Base-by-base conservation (phyloP, 2,113 vertebrate species). In the Microtus montanus region DNA sequence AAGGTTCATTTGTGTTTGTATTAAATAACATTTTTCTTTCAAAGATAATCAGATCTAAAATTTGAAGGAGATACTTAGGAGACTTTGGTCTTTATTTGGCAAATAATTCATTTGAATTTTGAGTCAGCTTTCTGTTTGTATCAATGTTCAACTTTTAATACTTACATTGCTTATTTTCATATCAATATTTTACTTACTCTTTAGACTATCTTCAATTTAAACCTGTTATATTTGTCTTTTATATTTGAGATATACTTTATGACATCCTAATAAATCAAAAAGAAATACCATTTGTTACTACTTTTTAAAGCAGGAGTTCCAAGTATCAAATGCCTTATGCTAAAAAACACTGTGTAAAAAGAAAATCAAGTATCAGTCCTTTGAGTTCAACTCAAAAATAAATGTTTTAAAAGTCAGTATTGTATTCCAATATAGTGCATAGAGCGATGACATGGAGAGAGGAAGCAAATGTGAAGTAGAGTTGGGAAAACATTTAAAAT, bases 1-100 rank as follows among this genome's bases (percentile, higher is more conserved):
- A 74, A 54, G 44, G 54, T 73, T 96, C 91, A 89, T 49, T 12
- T 89, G 5, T 71, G 2, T 49, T 64, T 84, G 33, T 20, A n/a
- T 64, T 54, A 30, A 92, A 88, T 71, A 92, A 38, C n/a, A 92
- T 90, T 95, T 95, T 94, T 24, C 24, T 92, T 94, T 92, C 26
- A 66, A 35, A 90, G 28, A 80, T 84, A 92, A 93, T 11, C 70
- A 77, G 13, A 85, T 93, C 13, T 87, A 66, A 89, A 90, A 90
- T 47, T 93, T 83, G 41, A 85, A 44, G 14, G 63, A 79, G 44
- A 89, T 52, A 66, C 92, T 71, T 86, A 33, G 44, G 58, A 38
- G 4, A 9, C 74, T 91, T 78, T 74, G 26, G 49, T 49, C 85
- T 84, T 90, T 92, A 94, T 91, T 93, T 96, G 68, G 47, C 91